Conservation (phyloP, 2,113 vertebrate species). For the Upupa epops region DNA sequence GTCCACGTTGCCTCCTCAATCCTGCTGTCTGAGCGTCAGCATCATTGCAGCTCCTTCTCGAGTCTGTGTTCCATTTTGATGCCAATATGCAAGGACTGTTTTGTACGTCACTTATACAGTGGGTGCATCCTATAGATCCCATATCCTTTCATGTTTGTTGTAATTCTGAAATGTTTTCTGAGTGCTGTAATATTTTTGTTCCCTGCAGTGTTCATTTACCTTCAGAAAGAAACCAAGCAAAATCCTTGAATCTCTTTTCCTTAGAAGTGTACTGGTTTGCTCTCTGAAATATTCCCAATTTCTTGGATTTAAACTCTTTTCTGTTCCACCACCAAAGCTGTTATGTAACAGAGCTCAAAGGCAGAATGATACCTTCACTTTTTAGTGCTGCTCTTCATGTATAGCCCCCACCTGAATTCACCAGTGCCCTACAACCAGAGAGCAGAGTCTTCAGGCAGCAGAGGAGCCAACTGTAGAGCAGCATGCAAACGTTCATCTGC, state of each 20-base stretch:
- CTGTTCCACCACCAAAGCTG: background rate
- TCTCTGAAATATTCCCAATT: background rate
- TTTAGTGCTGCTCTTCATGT: background rate
- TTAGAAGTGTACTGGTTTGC: background rate
- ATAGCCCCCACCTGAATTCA: background rate
- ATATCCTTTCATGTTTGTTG: background rate
- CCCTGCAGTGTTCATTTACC: background rate
- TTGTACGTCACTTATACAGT: background rate
- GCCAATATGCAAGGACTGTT: background rate
- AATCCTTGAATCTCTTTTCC: background rate
- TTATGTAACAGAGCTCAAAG: background rate
- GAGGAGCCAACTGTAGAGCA: background rate
- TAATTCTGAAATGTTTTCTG: background rate
- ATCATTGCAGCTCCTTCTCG: background rate
- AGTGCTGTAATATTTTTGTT: background rate
- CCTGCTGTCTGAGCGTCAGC: background rate
- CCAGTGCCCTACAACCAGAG: background rate
- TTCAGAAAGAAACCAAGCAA: background rate
- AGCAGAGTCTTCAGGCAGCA: background rate
- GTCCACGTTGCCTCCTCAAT: accelerated
- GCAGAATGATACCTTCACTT: background rate
- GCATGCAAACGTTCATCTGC: background rate
- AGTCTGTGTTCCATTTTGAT: background rate
- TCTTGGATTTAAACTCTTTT: background rate
- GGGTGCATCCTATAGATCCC: background rate